A percentile compares a stretch with the other conserved stretches of the same genome.
These are phyloP conservation scores for Danio choprae DNA, from an alignment of 2,797 vertebrate genomes.

Conservation along the genomic window DNA sequence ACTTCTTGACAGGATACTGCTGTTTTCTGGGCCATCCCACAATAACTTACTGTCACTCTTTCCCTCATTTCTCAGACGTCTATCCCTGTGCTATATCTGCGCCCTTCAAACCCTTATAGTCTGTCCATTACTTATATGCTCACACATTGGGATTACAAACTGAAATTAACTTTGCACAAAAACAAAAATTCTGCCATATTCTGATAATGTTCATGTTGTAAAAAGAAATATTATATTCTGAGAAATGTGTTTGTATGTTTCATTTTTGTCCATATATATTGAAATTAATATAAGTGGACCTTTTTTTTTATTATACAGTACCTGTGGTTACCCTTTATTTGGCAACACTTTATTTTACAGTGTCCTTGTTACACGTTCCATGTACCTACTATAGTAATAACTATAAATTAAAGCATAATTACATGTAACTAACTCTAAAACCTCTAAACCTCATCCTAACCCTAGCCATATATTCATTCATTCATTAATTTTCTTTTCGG, in stretches of 20 bases:
- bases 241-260: neutral
- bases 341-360: too few relatives aligned
- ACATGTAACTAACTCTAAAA: too few relatives aligned
- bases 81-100: neutral
- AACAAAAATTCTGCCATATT: neutral
- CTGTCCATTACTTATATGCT: constrained; percentile 8
- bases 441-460: too few relatives aligned
- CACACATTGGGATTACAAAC: neutral
- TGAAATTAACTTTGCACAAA: neutral
- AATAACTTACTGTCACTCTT: constrained; percentile 32
- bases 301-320: too few relatives aligned
- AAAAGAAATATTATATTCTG: neutral
- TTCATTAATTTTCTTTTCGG: too few relatives aligned
- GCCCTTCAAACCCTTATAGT: neutral
- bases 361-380: too few relatives aligned
- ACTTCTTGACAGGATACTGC: constrained; percentile 24
- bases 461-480: too few relatives aligned
- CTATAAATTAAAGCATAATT: too few relatives aligned
- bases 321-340: too few relatives aligned
- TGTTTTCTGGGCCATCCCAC: constrained; percentile 30
- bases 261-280: neutral
- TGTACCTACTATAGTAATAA: too few relatives aligned
- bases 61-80: neutral
- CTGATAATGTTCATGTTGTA: neutral
- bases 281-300: too few relatives aligned